phyloP scores from a whole-genome alignment of 2,888 invertebrate genomes.

The Chymomyza procnemis region DNA sequence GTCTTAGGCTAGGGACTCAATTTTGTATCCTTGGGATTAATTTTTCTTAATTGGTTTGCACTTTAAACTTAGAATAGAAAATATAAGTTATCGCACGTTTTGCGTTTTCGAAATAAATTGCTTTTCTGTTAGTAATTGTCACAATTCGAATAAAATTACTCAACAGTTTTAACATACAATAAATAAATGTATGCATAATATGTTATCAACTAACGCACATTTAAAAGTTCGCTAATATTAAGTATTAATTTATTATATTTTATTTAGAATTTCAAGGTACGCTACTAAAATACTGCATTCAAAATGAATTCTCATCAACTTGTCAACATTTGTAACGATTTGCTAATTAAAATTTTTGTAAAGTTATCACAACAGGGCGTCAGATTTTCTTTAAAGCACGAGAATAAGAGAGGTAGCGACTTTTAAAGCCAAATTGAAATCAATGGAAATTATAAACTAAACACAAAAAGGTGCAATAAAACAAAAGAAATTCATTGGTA shows the following conservation, averaged over 20 bases:
- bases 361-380: conserved; percentile 62
- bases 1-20: conserved; percentile 43
- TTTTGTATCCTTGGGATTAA: conserved; percentile 46
- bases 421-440: not conserved
- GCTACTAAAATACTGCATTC: not conserved
- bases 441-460: conserved; percentile 1
- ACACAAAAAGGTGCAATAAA: not conserved
- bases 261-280: not conserved
- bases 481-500: conserved; percentile 49
- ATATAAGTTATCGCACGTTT: conserved; percentile 22
- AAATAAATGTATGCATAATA: not conserved
- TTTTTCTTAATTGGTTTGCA: conserved; percentile 25
- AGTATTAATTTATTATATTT: not conserved
- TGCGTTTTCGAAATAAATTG: conserved; percentile 47
- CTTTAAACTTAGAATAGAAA: conserved; percentile 37
- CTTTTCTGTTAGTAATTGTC: conserved; percentile 61
- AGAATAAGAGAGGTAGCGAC: conserved; percentile 46
- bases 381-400: conserved; percentile 64
- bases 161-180: conserved; percentile 54
- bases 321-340: not conserved
- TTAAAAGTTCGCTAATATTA: conserved; percentile 42
- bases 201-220: conserved; percentile 40
- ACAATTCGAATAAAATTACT: conserved; percentile 63
- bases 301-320: not conserved
- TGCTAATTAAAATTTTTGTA: conserved; percentile 7